Evolutionary conservation across 1,140 invertebrate species (phyloP).

Genomic region (Hesperophylax magnus): DNA sequence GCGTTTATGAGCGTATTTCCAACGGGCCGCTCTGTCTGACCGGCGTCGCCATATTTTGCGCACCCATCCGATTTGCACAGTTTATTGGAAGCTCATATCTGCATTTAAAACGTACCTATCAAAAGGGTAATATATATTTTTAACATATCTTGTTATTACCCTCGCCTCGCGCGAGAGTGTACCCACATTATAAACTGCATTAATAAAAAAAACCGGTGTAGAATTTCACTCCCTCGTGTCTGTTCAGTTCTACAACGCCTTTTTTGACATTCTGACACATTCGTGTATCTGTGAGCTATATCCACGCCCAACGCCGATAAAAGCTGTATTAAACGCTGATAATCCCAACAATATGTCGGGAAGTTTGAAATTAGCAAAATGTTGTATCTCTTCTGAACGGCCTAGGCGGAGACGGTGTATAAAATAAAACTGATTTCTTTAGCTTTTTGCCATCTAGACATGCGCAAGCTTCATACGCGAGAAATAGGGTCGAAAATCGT

Average conservation of each 20-base stretch:
- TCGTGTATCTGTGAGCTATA: slow-evolving; percentile 4
- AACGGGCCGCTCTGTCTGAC: neutral
- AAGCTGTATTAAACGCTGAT: too few relatives aligned
- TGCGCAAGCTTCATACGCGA: too few relatives aligned
- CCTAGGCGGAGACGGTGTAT: too few relatives aligned
- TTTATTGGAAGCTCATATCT: slow-evolving; percentile 19
- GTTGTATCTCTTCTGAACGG: too few relatives aligned
- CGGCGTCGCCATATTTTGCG: slow-evolving; percentile 48
- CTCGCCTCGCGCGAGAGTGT: neutral
- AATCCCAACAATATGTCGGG: too few relatives aligned
- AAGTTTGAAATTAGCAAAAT: too few relatives aligned
- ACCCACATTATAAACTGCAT: neutral
- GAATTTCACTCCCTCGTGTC: slow-evolving; percentile 36
- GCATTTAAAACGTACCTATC: neutral
- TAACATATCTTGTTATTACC: neutral
- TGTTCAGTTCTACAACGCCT: slow-evolving; percentile 22
- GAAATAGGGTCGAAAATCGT: too few relatives aligned
- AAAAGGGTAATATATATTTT: slow-evolving; percentile 14
- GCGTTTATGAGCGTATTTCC: neutral
- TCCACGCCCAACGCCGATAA: neutral
- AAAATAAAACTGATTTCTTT: too few relatives aligned
- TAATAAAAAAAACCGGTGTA: slow-evolving; percentile 30
- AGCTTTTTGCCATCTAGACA: too few relatives aligned
- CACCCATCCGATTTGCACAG: slow-evolving; percentile 23
- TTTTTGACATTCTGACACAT: slow-evolving; percentile 39